Conservation (phyloP, 2,888 invertebrate genomes). For the Aelia acuminata region DNA sequence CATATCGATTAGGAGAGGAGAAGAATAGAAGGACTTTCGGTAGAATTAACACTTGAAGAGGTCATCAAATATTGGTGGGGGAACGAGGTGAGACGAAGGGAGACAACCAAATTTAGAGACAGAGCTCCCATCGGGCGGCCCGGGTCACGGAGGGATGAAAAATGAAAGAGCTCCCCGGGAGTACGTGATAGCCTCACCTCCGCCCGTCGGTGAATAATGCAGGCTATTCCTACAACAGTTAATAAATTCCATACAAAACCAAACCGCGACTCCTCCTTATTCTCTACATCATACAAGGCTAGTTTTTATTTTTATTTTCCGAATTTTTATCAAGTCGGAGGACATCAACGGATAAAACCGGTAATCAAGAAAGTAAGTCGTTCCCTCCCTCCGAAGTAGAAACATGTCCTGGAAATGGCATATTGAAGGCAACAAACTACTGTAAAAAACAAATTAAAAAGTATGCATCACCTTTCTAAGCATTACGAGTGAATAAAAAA, state of each 20-base stretch:
- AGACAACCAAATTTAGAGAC: constrained; percentile 31
- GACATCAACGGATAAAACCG: neutral
- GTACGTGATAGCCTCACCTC: constrained; percentile 37
- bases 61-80: neutral
- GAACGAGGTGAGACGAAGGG: neutral
- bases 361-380: neutral
- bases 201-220: constrained; percentile 2
- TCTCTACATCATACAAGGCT: neutral
- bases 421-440: no score
- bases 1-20: neutral
- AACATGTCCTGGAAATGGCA: no score
- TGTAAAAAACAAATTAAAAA: no score
- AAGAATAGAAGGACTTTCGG: neutral
- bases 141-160: constrained; percentile 32
- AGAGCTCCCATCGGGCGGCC: neutral
- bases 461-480: no score
- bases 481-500: no score
- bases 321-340: neutral
- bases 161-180: constrained; percentile 7
- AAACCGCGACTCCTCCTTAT: constrained; percentile 16
- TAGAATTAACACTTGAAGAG: neutral
- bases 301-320: constrained; percentile 12
- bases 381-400: neutral
- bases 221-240: constrained; percentile 6
- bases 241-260: constrained; percentile 44